Percentiles rank a stretch among this genome's conserved stretches.
phyloP scores from a whole-genome alignment of 2,888 invertebrate species.

The Synanthedon myopaeformis region DNA sequence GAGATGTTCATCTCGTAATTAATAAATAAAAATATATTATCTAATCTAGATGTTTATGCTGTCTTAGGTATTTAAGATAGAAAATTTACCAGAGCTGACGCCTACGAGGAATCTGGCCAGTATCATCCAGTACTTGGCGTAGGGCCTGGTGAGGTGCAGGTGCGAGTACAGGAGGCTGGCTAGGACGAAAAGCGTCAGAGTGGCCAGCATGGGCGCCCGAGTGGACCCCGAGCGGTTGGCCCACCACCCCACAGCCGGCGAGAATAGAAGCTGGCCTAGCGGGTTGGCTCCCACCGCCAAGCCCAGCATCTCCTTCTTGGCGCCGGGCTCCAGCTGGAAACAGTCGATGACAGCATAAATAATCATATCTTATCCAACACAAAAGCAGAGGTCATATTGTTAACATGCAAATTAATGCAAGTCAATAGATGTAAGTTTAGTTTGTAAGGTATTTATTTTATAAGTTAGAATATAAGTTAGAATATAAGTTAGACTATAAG shows the following conservation, averaged over 20 bases:
- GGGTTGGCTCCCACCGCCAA: slow-evolving; percentile 89
- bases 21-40: no score
- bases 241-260: slow-evolving; percentile 88
- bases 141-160: slow-evolving; percentile 75
- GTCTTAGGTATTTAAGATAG: no score
- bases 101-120: slow-evolving; percentile 83
- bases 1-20: no score
- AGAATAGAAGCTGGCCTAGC: slow-evolving; percentile 87
- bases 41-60: no score
- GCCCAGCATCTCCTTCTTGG: slow-evolving; percentile 86
- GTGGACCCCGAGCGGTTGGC: slow-evolving; percentile 80
- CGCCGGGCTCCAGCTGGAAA: slow-evolving; percentile 80
- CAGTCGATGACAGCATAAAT: neutral
- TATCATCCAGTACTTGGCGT: slow-evolving; percentile 81
- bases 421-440: no score
- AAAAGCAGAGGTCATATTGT: neutral
- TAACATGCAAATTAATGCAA: no score
- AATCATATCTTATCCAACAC: neutral
- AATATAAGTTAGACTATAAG: no score
- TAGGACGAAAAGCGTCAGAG: slow-evolving; percentile 77
- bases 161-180: slow-evolving; percentile 82
- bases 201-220: slow-evolving; percentile 77
- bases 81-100: slow-evolving; percentile 78
- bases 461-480: no score
- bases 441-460: no score